Conservation (phyloP, 2,888 invertebrate genomes). For the Dicycla oo region DNA sequence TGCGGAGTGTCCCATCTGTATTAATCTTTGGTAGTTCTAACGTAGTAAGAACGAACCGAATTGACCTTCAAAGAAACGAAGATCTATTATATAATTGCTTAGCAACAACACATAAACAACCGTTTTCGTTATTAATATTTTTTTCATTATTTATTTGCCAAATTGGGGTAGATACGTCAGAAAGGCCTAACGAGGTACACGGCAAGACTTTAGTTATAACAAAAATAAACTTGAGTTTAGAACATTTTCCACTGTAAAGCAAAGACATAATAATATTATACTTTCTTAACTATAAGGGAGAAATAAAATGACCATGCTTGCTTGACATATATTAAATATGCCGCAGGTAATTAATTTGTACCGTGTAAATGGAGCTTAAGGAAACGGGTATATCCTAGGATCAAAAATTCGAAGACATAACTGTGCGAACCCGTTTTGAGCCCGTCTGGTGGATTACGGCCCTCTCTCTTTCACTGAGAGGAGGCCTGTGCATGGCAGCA, state of each 20-base stretch:
- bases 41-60: too few species aligned
- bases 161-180: constrained; percentile 25
- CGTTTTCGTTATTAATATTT: not conserved
- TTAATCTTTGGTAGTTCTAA: too few species aligned
- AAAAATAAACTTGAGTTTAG: not conserved
- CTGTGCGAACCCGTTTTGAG: too few species aligned
- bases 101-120: not conserved
- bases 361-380: too few species aligned
- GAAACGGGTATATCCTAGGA: too few species aligned
- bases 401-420: too few species aligned
- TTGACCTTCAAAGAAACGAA: not conserved
- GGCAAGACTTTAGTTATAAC: not conserved
- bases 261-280: not conserved
- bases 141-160: constrained; percentile 29
- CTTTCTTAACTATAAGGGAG: not conserved
- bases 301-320: not conserved
- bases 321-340: too few species aligned
- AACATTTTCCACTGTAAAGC: not conserved
- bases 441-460: too few species aligned
- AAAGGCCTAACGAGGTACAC: constrained; percentile 19
- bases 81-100: constrained; percentile 10
- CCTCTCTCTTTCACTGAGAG: too few species aligned
- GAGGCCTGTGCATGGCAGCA: too few species aligned
- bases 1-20: too few species aligned
- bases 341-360: too few species aligned